phyloP scores from a whole-genome alignment of 30 jellyfish, hydroid and myxozoan genomes.

The Aurelia sp. region DNA sequence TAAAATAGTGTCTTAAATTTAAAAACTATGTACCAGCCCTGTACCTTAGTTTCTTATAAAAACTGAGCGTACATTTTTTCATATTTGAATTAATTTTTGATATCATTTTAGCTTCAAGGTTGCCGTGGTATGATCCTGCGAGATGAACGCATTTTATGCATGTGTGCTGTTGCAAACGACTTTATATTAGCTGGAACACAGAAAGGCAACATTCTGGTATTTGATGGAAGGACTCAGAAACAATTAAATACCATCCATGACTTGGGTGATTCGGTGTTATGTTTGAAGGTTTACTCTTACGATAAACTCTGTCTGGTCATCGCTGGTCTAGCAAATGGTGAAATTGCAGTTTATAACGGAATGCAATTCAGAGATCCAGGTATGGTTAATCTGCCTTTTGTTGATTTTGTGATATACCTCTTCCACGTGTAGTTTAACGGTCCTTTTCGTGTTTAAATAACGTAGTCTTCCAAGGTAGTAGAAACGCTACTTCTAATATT shows the following conservation, averaged over 20 bases:
- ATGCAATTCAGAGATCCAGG: slow-evolving; percentile 56
- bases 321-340: slow-evolving; percentile 87
- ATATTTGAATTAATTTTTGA: neutral
- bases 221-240: slow-evolving; percentile 67
- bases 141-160: slow-evolving; percentile 85
- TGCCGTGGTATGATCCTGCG: slow-evolving; percentile 86
- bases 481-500: too few relatives aligned
- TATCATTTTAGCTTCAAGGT: slow-evolving; percentile 36
- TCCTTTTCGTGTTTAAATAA: too few relatives aligned
- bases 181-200: slow-evolving; percentile 84
- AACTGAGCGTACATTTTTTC: too few relatives aligned
- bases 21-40: too few relatives aligned
- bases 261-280: slow-evolving; percentile 76
- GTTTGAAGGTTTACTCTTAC: slow-evolving; percentile 39
- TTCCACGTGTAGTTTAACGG: too few relatives aligned
- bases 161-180: slow-evolving; percentile 45
- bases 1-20: too few relatives aligned
- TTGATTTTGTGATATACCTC: neutral
- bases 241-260: slow-evolving; percentile 24
- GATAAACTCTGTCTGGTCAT: slow-evolving; percentile 26
- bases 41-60: too few relatives aligned
- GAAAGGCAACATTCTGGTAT: slow-evolving; percentile 71
- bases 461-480: too few relatives aligned
- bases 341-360: slow-evolving; percentile 57
- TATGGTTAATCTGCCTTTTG: neutral